Base-by-base conservation (phyloP, 2,888 invertebrate species). In the Chymomyza caudatula region DNA sequence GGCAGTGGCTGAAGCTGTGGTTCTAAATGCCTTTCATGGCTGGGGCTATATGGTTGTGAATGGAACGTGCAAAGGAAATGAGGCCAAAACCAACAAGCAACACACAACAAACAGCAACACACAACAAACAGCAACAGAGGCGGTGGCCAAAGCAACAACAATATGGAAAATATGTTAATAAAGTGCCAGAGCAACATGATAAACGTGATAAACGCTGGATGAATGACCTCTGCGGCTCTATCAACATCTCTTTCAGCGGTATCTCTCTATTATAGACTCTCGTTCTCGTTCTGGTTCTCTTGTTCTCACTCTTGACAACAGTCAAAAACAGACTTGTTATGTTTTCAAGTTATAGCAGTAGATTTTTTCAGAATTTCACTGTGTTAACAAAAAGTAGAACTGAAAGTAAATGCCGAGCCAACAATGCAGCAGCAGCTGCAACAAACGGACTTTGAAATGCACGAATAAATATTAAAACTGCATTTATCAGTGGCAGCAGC, bases 121-220 rank as follows among this genome's bases (percentile, higher is more conserved):
- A 6, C 47, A 52, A 37, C 66, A 63, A 25, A n/a, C n/a, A n/a
- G n/a, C n/a, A n/a, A n/a, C n/a, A n/a, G n/a, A n/a, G n/a, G n/a
- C n/a, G n/a, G n/a, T n/a, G n/a, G n/a, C n/a, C n/a, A n/a, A n/a
- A n/a, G n/a, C 69, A 69, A 54, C 63, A 63, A 15, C 62, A 76
- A 60, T 52, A 49, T 54, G 66, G 64, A 29, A 76, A 86, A 85
- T 82, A 82, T 82, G 82, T 82, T 86, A 82, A 82, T 82, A 82
- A 85, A 79, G 71, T 74, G 61, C 51, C 66, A 60, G 17, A 55
- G 65, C 43, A 51, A 42, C 51, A 54, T 55, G 59, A 73, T 73
- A 76, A 84, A 75, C 75, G 74, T 79, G 85, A 81, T 86, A 86
- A 86, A 86, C 79, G 82, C 63, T 69, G 79, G 85, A 76, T 78